Evolutionary conservation across 2,797 vertebrate species (phyloP), one percentile per base, ranked within the genome.

Genomic region (Phrynocephalus guinanensis): DNA sequence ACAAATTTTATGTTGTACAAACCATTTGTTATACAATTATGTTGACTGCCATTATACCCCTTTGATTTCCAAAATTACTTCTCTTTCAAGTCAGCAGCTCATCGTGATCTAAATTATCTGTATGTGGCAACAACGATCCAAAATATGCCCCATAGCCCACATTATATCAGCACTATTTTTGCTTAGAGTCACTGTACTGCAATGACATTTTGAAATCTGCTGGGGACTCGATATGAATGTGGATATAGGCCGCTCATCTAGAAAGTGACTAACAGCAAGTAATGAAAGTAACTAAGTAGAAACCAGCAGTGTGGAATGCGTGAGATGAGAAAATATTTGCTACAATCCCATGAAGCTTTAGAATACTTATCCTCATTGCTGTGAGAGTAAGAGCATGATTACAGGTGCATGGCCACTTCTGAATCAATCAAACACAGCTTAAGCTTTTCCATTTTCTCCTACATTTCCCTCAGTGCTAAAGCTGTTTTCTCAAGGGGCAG

Each of bases 161-260:
- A 60, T 2, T 72, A 71, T 13, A 63, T 73, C 70, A 87, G 60
- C 38, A 77, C 56, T 56, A 60, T 38, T 1, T 0, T 1, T 0
- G 0, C 7, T 90, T 86, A 1, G 66, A 10, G 50, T 85, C 72
- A 68, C 82, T 89, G 85, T 90, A 68, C 4, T 75, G 38, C 8
- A 28, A 92, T 5, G 33, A 66, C 84, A 89, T 90, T 91, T 70
- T 90, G 88, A 79, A 91, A 44, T 7, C 87, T 50, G 30, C 83
- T 90, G 33, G 11, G 5, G 1, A 60, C 3, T 0, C n/a, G 22
- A 86, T 0, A 0, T 33, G 79, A 90, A 83, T 87, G 16, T 4
- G 81, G 16, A 84, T 66, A 82, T 50, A 48, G 80, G 33, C 38
- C 85, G 10, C 7, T 89, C 86, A 92, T 81, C 71, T 82, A 50